Base-by-base conservation (phyloP, 1,140 invertebrate species). In the Coptotermes formosanus region DNA sequence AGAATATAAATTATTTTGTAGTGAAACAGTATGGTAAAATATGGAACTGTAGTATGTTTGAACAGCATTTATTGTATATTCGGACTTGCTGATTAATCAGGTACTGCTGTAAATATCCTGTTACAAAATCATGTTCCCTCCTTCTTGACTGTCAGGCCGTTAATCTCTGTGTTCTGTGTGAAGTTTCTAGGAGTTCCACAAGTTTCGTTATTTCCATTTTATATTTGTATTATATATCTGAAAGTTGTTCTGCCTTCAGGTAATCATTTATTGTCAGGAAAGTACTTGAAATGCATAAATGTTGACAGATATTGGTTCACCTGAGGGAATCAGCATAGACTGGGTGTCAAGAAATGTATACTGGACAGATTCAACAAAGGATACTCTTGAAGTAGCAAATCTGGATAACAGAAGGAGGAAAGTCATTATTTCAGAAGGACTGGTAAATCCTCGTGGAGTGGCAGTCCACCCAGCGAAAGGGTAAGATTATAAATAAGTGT, bases 301-400 rank as follows among this genome's bases (percentile, higher is more conserved):
- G 44, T 85, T 87, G 89, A 75, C 89, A 95, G 96, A 95, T 89
- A 94, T 98, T 44, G 94, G 94, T 88, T 97, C 97, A 38, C 96
- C 97, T 0, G 98, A 99, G 93, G 98, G 99, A 48, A 90, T 99
- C 85, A 95, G 97, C 11, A 93, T 99, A 32, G 99, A 99, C 92
- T 98, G 96, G 95, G 91, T 98, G 32, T 95, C 96, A 1, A 93
- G 97, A 87, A 98, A 97, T 88, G 93, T 99, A 85, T 99, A 98
- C 90, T 99, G 98, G 97, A 98, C 98, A 0, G 99, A 99, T 91
- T 98, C 98, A 0, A 94, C 93, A 14, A 96, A 96, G 89, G 94
- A 96, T 86, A 96, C 95, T 2, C 96, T 99, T 87, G 97, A 97
- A 92, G 98, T 99, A 21, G 96, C 97, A 4, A 96, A 95, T 90